Conservation (phyloP, 2,888 invertebrate species). For the Morinoia aosen region DNA sequence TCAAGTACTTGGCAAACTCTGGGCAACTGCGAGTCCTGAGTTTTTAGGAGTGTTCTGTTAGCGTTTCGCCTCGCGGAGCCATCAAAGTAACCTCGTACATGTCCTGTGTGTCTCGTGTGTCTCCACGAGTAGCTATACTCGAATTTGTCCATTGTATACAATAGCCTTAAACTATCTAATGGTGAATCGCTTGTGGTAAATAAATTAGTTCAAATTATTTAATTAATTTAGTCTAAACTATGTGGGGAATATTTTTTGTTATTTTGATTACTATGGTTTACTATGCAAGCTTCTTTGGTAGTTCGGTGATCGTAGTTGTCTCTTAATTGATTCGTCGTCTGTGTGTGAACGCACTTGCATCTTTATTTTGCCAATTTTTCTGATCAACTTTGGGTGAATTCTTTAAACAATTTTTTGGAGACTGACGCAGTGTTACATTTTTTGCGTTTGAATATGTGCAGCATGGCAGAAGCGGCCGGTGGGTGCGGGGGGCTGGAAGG, state of each 20-base stretch:
- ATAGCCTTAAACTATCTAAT: too few species aligned
- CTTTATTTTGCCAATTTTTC: not conserved
- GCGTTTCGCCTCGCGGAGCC: not conserved
- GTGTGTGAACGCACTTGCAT: not conserved
- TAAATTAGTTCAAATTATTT: too few species aligned
- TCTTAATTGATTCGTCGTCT: not conserved
- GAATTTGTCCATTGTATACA: too few species aligned
- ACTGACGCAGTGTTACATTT: not conserved
- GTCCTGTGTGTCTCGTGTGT: too few species aligned
- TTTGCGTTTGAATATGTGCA: not conserved
- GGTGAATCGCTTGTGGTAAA: too few species aligned
- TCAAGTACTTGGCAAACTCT: not conserved
- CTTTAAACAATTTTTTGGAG: not conserved
- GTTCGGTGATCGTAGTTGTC: not conserved
- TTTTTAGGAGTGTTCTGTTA: not conserved
- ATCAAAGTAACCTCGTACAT: not conserved
- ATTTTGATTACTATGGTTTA: not conserved
- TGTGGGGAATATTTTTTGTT: too few species aligned
- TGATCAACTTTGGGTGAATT: not conserved
- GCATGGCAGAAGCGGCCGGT: conserved; percentile 5
- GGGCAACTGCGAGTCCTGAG: not conserved
- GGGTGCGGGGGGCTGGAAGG: conserved; percentile 30
- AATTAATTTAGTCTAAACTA: too few species aligned
- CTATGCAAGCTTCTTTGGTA: not conserved
- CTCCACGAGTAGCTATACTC: too few species aligned